Percentiles rank a stretch among this genome's conserved stretches.
Evolutionary conservation across 2,888 invertebrate genomes (phyloP).

Genomic region (Sericinus montela): DNA sequence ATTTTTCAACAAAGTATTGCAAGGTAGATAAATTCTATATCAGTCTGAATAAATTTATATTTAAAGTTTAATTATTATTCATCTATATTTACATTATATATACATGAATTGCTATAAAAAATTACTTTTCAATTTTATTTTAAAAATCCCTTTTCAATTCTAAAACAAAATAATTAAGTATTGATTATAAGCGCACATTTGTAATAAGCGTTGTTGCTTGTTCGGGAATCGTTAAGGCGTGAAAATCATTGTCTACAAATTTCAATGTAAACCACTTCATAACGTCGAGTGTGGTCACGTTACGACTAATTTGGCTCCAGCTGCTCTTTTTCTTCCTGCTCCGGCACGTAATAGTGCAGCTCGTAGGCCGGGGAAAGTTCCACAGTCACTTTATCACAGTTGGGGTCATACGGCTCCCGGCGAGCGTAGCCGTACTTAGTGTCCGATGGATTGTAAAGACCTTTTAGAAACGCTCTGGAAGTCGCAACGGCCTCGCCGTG

Average conservation of each 20-base stretch:
- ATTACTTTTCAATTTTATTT: too few species aligned
- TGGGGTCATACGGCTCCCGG: constrained; percentile 36
- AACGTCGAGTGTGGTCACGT: constrained; percentile 25
- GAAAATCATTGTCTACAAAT: constrained; percentile 31
- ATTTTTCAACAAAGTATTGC: too few species aligned
- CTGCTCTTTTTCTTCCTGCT: constrained; percentile 56
- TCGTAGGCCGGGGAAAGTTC: constrained; percentile 66
- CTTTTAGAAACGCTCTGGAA: constrained; percentile 50
- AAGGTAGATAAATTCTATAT: too few species aligned
- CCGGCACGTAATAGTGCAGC: constrained; percentile 66
- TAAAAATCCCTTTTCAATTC: too few species aligned
- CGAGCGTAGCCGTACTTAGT: constrained; percentile 9
- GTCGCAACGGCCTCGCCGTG: constrained; percentile 38
- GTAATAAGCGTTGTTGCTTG: not conserved
- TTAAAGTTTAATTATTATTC: too few species aligned
- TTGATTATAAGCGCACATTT: not conserved
- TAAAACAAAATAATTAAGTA: too few species aligned
- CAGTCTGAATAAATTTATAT: too few species aligned
- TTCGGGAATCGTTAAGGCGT: not conserved
- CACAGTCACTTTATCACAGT: constrained; percentile 50
- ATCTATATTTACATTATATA: too few species aligned
- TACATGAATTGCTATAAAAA: too few species aligned
- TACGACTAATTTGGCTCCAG: constrained; percentile 32
- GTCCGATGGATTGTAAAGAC: constrained; percentile 34
- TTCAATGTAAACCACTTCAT: constrained; percentile 22